phyloP scores from a whole-genome alignment of 2,113 vertebrate genomes.

The Pelecanus crispus region DNA sequence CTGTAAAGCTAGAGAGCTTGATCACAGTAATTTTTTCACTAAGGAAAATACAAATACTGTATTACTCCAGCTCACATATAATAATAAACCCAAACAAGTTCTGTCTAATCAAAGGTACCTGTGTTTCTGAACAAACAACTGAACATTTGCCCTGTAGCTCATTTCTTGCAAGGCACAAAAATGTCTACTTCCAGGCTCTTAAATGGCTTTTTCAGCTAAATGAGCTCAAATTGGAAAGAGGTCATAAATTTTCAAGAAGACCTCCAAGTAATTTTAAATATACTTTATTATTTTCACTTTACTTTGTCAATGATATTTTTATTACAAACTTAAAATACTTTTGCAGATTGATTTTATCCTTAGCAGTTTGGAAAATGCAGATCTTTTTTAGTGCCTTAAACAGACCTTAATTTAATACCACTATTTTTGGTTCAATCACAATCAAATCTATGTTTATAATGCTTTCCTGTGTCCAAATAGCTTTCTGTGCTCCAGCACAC shows the following conservation, averaged over 20 bases:
- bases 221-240: background rate
- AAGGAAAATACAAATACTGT: background rate
- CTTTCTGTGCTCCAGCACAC: slow-evolving; percentile 42
- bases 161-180: background rate
- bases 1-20: background rate
- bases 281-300: slow-evolving; percentile 52
- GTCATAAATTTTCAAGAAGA: slow-evolving; percentile 43
- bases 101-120: background rate
- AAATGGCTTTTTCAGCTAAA: slow-evolving; percentile 36
- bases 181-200: background rate
- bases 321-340: slow-evolving; percentile 53
- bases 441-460: slow-evolving; percentile 58
- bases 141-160: background rate
- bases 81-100: background rate
- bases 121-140: background rate
- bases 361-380: background rate
- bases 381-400: slow-evolving; percentile 9
- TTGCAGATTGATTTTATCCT: slow-evolving; percentile 40
- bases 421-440: slow-evolving; percentile 61
- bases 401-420: slow-evolving; percentile 47
- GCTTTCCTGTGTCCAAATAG: slow-evolving; percentile 66
- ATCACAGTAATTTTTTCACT: background rate
- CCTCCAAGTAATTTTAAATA: slow-evolving; percentile 41
- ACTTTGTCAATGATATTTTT: slow-evolving; percentile 52
- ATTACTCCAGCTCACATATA: background rate